These are phyloP conservation scores for Tachina lurida DNA, from an alignment of 2,888 invertebrate genomes.

Conservation along the genomic window DNA sequence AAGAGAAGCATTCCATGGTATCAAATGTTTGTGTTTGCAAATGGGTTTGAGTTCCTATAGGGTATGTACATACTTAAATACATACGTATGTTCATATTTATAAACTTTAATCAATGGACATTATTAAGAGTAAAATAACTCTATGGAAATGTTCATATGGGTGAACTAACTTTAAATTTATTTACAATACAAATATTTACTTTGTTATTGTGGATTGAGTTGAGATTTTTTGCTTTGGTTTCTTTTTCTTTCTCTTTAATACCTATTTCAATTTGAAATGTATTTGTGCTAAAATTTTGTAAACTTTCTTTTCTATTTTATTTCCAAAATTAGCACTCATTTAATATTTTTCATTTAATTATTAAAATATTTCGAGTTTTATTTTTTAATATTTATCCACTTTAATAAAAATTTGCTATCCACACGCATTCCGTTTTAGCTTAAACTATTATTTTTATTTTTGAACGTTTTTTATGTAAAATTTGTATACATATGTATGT, in stretches of 20 bases:
- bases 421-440: constrained; percentile 50
- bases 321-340: neutral
- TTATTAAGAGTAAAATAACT: constrained; percentile 2
- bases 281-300: neutral
- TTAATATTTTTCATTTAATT: constrained; percentile 15
- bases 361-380: constrained; percentile 13
- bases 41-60: too few relatives aligned
- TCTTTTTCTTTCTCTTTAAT: neutral
- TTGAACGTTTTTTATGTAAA: constrained; percentile 27
- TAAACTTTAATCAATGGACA: constrained; percentile 8
- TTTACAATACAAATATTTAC: constrained; percentile 28
- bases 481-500: constrained; percentile 12
- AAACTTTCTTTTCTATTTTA: neutral
- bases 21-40: too few relatives aligned
- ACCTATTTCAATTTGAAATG: neutral
- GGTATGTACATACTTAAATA: too few relatives aligned
- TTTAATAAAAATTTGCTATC: constrained; percentile 40
- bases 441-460: constrained; percentile 45
- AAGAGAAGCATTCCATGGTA: too few relatives aligned
- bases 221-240: neutral
- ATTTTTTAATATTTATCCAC: constrained; percentile 38
- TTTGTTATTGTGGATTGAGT: neutral
- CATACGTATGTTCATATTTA: too few relatives aligned
- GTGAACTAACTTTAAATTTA: neutral
- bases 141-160: too few relatives aligned